Evolutionary conservation across 2,888 invertebrate species (phyloP).

Genomic region (Clunio marinus): DNA sequence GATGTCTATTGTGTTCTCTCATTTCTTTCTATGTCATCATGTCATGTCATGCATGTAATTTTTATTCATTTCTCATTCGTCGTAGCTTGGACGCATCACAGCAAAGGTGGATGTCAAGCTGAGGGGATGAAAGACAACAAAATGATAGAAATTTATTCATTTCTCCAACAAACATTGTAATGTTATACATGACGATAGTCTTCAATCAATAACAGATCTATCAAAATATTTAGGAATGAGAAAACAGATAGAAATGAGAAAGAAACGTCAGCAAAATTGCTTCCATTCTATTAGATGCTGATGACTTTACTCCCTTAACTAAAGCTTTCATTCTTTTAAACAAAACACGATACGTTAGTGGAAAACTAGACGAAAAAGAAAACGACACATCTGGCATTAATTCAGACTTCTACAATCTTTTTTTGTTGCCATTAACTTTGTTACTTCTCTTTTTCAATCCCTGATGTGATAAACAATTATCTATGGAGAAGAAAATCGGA

Average conservation of each 20-base stretch:
- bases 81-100: no score
- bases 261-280: background rate
- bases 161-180: background rate
- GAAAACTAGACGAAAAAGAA: background rate
- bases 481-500: no score
- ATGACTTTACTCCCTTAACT: background rate
- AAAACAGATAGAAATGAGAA: no score
- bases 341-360: no score
- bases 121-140: background rate
- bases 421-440: background rate
- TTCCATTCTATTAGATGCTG: background rate
- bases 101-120: background rate
- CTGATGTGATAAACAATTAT: background rate
- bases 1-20: background rate
- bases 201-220: background rate
- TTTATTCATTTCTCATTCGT: conserved; percentile 1
- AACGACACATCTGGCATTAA: conserved; percentile 1
- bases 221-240: background rate
- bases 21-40: background rate
- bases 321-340: no score
- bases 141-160: background rate
- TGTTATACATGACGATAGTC: background rate
- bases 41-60: background rate
- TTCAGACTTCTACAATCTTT: background rate
- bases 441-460: background rate